phyloP scores from a whole-genome alignment of 1,140 invertebrate genomes.

The Sarcophaga peregrina region DNA sequence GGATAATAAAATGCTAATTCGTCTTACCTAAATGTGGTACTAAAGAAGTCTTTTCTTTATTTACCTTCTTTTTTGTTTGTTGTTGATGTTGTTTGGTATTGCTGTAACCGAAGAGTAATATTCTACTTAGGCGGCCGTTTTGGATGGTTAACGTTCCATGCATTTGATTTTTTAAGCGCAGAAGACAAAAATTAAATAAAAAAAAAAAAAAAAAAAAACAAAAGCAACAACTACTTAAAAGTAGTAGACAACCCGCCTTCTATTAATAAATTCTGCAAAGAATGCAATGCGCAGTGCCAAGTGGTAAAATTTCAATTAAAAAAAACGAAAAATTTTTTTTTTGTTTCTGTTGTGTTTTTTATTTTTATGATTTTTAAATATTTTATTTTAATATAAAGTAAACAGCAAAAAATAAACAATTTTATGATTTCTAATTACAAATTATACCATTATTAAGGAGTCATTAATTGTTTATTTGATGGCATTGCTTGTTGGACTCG shows the following conservation, averaged over 20 bases:
- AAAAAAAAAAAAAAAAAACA: neutral
- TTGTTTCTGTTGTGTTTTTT: neutral
- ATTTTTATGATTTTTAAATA: too few relatives aligned
- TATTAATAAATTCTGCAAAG: neutral
- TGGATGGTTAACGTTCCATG: constrained; percentile 60
- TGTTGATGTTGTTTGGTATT: neutral
- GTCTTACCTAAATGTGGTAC: too few relatives aligned
- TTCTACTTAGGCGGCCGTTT: constrained; percentile 64
- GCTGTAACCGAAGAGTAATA: constrained; percentile 48
- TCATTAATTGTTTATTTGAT: constrained; percentile 12
- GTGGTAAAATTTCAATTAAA: neutral
- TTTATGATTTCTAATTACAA: too few relatives aligned
- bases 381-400: too few relatives aligned
- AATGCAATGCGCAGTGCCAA: neutral
- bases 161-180: constrained; percentile 45
- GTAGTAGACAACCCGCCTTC: neutral
- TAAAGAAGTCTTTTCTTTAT: too few relatives aligned
- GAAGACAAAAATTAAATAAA: constrained; percentile 7
- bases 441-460: neutral
- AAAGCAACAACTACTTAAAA: neutral
- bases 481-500: too few relatives aligned
- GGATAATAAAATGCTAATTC: too few relatives aligned
- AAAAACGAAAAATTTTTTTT: too few relatives aligned
- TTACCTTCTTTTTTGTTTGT: neutral
- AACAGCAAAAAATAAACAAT: too few relatives aligned